phyloP scores from a whole-genome alignment of 2,797 vertebrate genomes.

The Acropternis orthonyx region DNA sequence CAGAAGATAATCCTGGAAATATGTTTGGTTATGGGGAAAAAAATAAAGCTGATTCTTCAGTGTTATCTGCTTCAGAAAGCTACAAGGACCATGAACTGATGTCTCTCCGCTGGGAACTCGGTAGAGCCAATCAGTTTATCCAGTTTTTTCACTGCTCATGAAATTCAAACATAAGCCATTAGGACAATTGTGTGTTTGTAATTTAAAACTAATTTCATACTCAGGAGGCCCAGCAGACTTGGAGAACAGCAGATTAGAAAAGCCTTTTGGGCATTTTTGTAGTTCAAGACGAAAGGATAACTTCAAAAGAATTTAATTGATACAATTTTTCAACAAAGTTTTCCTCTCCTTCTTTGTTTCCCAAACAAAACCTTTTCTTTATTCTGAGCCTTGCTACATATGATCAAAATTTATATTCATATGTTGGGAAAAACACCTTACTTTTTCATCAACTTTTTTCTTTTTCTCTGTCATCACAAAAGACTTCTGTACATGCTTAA shows the following conservation, averaged over 20 bases:
- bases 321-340: background rate
- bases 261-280: background rate
- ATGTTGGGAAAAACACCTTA: background rate
- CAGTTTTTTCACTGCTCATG: background rate
- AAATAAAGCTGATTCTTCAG: background rate
- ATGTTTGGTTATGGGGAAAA: background rate
- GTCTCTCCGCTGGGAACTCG: background rate
- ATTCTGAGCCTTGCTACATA: background rate
- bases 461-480: background rate
- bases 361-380: background rate
- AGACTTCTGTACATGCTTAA: background rate
- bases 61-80: background rate
- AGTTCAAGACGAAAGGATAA: background rate
- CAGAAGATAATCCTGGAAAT: background rate
- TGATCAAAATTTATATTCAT: background rate
- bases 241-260: background rate
- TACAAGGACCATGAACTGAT: background rate
- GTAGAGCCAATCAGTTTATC: background rate
- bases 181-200: background rate
- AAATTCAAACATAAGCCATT: background rate
- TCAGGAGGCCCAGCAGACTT: background rate
- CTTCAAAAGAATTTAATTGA: conserved; percentile 18
- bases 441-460: background rate
- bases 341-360: background rate
- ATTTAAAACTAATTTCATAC: background rate